Evolutionary conservation across 2,797 vertebrate genomes (phyloP).

Genomic region (Sitta carolinensis): DNA sequence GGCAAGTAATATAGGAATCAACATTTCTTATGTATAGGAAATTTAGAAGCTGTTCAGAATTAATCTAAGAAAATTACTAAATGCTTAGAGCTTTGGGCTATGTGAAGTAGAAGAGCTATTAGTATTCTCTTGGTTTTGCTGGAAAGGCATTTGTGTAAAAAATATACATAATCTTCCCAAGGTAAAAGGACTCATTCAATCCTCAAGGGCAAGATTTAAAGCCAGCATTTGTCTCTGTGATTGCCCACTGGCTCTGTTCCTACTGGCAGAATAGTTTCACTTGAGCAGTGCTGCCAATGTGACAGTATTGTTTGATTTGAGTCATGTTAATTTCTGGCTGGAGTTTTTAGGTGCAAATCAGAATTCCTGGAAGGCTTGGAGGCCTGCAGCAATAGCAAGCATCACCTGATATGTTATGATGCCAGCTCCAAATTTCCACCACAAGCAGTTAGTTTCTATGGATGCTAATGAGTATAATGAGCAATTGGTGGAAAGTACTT

Average conservation of each 20-base stretch:
- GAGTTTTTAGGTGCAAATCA: slow-evolving; percentile 31
- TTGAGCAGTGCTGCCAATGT: not conserved
- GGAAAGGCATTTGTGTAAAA: slow-evolving; percentile 18
- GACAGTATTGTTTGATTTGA: slow-evolving; percentile 36
- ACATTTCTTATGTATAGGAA: not conserved
- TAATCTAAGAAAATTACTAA: not conserved
- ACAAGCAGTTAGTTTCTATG: not conserved
- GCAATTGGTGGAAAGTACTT: not conserved
- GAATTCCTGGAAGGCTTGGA: slow-evolving; percentile 53
- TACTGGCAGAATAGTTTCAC: not conserved
- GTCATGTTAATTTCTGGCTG: slow-evolving; percentile 4
- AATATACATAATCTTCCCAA: slow-evolving; percentile 7
- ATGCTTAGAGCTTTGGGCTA: not conserved
- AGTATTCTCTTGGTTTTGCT: not conserved
- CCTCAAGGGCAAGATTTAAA: slow-evolving; percentile 21
- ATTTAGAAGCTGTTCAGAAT: not conserved
- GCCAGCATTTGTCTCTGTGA: slow-evolving; percentile 6
- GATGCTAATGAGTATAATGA: not conserved
- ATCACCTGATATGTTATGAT: slow-evolving; percentile 12
- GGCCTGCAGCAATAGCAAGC: not conserved
- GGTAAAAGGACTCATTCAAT: not conserved
- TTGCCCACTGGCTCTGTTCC: slow-evolving; percentile 12
- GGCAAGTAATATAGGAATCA: not conserved
- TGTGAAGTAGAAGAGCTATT: not conserved
- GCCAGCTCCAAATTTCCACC: not conserved